Base-by-base conservation (phyloP, 1,140 invertebrate species). In the Acarapis woodi region DNA sequence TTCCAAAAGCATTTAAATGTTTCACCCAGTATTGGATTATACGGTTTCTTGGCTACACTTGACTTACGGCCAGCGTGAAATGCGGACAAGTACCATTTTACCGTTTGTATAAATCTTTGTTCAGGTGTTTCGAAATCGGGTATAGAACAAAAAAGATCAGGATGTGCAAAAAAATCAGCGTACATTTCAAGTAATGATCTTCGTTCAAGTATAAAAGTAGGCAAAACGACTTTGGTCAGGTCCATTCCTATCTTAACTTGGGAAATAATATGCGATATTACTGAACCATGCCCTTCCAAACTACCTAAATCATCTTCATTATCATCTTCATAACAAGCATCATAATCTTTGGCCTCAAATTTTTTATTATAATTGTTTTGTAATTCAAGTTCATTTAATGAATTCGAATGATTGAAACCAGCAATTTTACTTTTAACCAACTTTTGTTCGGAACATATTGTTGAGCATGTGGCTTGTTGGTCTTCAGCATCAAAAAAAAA, bases 101-200 rank as follows among this genome's bases (percentile, higher is more conserved):
- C 67, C 18, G 83, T 71, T 58, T 87, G 78, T 4, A 93, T 65
- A 69, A 96, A 90, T 35, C 87, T 64, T 37, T 90, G 82, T 42
- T 64, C 61, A 2, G 87, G 75, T 21, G 71, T 73, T 34, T 67
- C 57, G 51, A 71, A 60, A 52, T 85, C 77, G 15, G 71, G 66
- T 57, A 85, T 80, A 49, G 75, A 79, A 48, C 39, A 59, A 57
- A 97, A 83, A 47, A 93, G 66, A 58, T 94, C 80, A 1, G 83
- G 79, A 65, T 94, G 87, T 18, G 85, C 82, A 62, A 94, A 94
- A 52, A 88, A 94, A 62, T 94, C 85, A 12, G 83, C 78, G 52
- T 94, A 85, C 77, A 93, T 94, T 59, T 94, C 88, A 26, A 96
- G 59, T 25, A 96, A 64, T 2, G 87, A 94, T 42, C 87, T 64